phyloP scores from a whole-genome alignment of 1,140 invertebrate genomes.

The Solen grandis region DNA sequence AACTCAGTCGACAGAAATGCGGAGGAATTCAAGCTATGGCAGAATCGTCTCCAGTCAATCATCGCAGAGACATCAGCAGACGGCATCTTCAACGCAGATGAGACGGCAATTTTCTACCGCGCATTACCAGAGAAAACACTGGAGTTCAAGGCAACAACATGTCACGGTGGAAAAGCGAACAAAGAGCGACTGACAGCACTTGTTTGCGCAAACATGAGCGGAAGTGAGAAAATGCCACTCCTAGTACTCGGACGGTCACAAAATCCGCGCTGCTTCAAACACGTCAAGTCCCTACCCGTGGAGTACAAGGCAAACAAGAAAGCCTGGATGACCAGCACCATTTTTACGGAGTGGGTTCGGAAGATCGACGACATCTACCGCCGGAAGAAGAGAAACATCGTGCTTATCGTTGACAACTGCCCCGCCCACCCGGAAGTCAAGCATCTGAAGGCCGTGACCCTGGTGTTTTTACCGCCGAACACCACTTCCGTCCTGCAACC shows the following conservation, averaged over 20 bases:
- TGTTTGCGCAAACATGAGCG: conserved; percentile 79
- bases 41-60: not conserved
- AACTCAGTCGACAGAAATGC: not conserved
- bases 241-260: conserved; percentile 81
- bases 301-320: conserved; percentile 80
- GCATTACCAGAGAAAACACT: conserved; percentile 51
- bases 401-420: conserved; percentile 3
- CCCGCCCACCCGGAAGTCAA: not conserved
- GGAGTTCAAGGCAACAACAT: conserved; percentile 19
- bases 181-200: conserved; percentile 82
- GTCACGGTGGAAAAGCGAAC: conserved; percentile 74
- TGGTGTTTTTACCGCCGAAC: conserved; percentile 53
- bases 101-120: conserved; percentile 57
- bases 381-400: not conserved
- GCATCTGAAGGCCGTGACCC: not conserved
- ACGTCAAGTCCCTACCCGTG: conserved; percentile 70
- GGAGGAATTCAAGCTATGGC: conserved; percentile 4
- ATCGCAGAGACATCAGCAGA: conserved; percentile 10
- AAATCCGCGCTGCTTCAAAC: conserved; percentile 82
- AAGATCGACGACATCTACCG: not conserved
- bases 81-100: conserved; percentile 60
- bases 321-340: conserved; percentile 80
- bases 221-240: conserved; percentile 80
- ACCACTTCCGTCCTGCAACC: conserved; percentile 58
- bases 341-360: conserved; percentile 62